Conservation (phyloP, 2,113 vertebrate species). For the Scartelaos histophorus region DNA sequence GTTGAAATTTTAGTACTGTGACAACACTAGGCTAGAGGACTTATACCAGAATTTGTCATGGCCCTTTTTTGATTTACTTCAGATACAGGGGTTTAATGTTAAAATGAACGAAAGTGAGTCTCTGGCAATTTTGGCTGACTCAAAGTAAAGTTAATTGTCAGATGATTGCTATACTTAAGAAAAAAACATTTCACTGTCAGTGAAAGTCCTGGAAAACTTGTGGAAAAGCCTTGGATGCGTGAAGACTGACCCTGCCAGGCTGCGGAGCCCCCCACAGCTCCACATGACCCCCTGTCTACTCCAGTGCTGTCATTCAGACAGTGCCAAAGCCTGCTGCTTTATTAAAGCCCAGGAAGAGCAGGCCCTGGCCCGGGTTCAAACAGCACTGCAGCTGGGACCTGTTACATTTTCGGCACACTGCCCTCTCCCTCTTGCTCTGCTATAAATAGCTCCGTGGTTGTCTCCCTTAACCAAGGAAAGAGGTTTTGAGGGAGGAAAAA, state of each 20-base stretch:
- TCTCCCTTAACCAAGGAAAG: conserved; percentile 91
- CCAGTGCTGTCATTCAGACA: conserved; percentile 92
- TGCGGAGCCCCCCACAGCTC: conserved; percentile 34
- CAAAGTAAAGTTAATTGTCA: not conserved
- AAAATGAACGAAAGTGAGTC: too few species aligned
- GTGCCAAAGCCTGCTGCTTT: conserved; percentile 95
- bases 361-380: conserved; percentile 95
- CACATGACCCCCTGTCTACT: conserved; percentile 60
- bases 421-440: conserved; percentile 79
- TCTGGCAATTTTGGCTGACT: too few species aligned
- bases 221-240: not conserved
- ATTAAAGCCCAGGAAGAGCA: conserved; percentile 77
- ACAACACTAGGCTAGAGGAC: too few species aligned
- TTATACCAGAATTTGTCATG: too few species aligned
- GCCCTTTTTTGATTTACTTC: too few species aligned
- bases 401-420: conserved; percentile 98
- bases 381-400: conserved; percentile 97
- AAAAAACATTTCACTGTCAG: not conserved
- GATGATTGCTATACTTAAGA: not conserved
- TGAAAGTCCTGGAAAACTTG: not conserved
- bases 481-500: conserved; percentile 74
- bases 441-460: conserved; percentile 93
- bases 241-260: not conserved
- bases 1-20: too few species aligned
- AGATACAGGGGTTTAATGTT: too few species aligned